Percentiles rank a stretch among this genome's conserved stretches.
Evolutionary conservation across 2,113 vertebrate species (phyloP).

Genomic region (Gorilla gorilla): DNA sequence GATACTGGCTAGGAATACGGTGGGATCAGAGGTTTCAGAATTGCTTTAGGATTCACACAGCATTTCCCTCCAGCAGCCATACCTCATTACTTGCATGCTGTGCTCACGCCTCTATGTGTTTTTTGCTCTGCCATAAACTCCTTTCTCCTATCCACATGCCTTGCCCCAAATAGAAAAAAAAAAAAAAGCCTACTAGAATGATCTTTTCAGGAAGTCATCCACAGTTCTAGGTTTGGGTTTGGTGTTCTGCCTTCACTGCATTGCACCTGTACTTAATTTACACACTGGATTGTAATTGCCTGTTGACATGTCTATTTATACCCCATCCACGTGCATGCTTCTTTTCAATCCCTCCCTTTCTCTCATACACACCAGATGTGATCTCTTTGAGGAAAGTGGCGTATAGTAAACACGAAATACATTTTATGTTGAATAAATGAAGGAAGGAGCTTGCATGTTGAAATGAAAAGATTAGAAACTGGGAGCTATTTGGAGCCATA

Average conservation of each 20-base stretch:
- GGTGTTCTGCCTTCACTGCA: background rate
- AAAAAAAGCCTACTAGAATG: background rate
- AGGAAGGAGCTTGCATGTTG: background rate
- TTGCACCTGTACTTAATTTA: background rate
- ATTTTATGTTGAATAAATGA: conserved; percentile 4
- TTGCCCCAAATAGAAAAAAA: background rate
- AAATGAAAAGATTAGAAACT: background rate
- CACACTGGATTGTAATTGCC: background rate
- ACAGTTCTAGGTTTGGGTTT: background rate
- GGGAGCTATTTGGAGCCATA: background rate
- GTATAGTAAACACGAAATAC: background rate
- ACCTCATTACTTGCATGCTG: background rate
- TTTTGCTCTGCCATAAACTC: background rate
- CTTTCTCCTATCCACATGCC: background rate
- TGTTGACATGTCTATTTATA: background rate
- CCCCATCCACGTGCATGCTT: background rate
- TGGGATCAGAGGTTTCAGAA: background rate
- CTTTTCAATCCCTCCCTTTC: background rate
- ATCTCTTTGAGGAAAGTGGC: background rate
- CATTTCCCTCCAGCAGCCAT: background rate
- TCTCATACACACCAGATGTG: background rate
- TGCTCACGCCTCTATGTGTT: background rate
- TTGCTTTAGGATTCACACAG: background rate
- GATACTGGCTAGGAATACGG: background rate
- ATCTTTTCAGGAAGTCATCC: background rate